Evolutionary conservation across 92 coral and sea anemone species (phyloP), one percentile per base, ranked within the genome.

Genomic region (Anthopleura xanthogrammica): DNA sequence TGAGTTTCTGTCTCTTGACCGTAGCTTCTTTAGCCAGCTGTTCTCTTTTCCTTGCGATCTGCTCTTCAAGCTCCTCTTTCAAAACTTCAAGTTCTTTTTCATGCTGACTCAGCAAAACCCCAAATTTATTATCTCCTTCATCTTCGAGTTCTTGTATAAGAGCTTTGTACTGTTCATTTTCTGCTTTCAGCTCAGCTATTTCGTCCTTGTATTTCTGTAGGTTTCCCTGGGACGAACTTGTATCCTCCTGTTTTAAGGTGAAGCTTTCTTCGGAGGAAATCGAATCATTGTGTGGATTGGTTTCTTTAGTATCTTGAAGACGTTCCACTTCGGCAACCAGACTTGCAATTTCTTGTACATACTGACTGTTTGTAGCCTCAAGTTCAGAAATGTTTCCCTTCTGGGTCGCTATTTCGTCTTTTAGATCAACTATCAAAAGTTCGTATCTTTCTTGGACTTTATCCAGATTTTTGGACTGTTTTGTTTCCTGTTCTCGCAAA

Each of bases 61-160:
- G 97, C 40, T 93, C 97, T 66, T 93, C 97, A 52, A 93, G 95
- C 60, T 93, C 97, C 83, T 89, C 95, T 41, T 93, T 93, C 72
- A 93, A 81, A 42, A 76, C 84, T 57, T 91, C 97, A 3, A 93
- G 89, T 74, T 93, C 97, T 78, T 91, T 93, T 82, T 93, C 97
- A 64, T 93, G 97, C 58, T 93, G 95, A 60, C 97, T 93, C 76
- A 93, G 72, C 14, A 93, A 92, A 24, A 93, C 97, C 13, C 97
- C 97, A 79, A 93, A 93, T 81, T 86, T 93, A 83, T 93, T 84
- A 7, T 84, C 79, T 0, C 97, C 97, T 75, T 93, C 97, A 71
- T 93, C 92, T 78, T 93, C 97, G 7, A 93, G 89, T 60, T 91
- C 93, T 64, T 79, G 86, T 68, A 93, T 89, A 20, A 73, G 88